phyloP scores from a whole-genome alignment of 37 sponge, comb jelly and placozoan species.

The Petrosia ficiformis region DNA sequence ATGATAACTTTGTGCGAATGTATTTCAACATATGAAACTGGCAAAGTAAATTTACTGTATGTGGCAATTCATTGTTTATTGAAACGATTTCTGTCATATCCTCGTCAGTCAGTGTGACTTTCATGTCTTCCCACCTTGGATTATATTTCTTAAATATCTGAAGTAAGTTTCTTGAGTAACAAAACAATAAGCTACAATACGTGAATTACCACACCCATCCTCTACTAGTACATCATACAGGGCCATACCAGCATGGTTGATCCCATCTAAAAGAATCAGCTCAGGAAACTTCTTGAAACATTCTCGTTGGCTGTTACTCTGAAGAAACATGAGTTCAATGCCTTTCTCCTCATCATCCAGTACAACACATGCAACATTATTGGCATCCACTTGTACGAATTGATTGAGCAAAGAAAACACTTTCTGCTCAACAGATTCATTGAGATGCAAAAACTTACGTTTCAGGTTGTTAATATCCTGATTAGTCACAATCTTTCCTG shows the following conservation, averaged over 20 bases:
- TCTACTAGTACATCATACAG: constrained; percentile 17
- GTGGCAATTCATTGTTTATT: constrained; percentile 3
- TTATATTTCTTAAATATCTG: constrained; percentile 9
- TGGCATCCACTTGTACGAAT: background rate
- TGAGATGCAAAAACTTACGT: background rate
- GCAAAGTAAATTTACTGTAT: constrained; percentile 2
- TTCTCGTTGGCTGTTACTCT: background rate
- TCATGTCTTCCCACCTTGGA: constrained; percentile 1
- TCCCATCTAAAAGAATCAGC: constrained; percentile 8
- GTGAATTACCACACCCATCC: constrained; percentile 4
- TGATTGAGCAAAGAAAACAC: background rate
- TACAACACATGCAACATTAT: constrained; percentile 10
- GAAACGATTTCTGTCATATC: constrained; percentile 8
- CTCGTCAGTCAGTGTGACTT: background rate
- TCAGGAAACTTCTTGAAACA: constrained; percentile 7
- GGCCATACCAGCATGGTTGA: constrained; percentile 4
- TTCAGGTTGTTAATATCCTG: constrained; percentile 10
- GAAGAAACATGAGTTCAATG: constrained; percentile 4
- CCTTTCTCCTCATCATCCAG: constrained; percentile 6
- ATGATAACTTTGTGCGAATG: background rate
- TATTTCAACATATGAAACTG: constrained; percentile 15
- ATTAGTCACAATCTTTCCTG: constrained; percentile 11
- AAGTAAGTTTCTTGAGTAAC: constrained; percentile 10
- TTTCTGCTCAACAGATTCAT: constrained; percentile 2
- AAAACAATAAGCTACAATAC: constrained; percentile 16